Conservation (phyloP, 2,888 invertebrate species). For the Asteroscopus sphinx region DNA sequence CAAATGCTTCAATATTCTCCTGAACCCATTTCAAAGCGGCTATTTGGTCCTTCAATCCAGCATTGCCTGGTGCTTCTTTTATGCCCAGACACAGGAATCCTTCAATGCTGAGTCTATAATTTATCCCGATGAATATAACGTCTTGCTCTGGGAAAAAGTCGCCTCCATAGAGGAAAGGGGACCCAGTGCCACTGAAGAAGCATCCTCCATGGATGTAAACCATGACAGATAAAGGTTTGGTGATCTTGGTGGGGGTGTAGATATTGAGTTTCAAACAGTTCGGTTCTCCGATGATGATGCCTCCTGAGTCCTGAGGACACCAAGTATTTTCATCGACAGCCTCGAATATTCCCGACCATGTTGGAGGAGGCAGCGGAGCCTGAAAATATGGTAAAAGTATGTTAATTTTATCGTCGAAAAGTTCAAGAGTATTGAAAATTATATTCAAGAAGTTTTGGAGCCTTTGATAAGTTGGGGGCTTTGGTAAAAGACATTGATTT, state of each 20-base stretch:
- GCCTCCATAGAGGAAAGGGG: slow-evolving; percentile 90
- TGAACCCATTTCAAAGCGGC: slow-evolving; percentile 82
- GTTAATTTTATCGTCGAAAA: slow-evolving; percentile 36
- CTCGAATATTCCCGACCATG: slow-evolving; percentile 81
- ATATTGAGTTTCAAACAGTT: slow-evolving; percentile 83
- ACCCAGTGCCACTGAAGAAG: slow-evolving; percentile 90
- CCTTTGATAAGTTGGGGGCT: slow-evolving; percentile 46
- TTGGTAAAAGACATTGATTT: slow-evolving; percentile 39
- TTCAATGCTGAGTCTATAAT: slow-evolving; percentile 90
- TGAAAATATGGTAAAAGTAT: slow-evolving; percentile 64
- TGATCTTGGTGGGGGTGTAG: slow-evolving; percentile 70
- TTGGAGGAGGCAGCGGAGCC: slow-evolving; percentile 81
- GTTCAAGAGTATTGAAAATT: slow-evolving; percentile 42
- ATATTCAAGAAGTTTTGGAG: slow-evolving; percentile 35
- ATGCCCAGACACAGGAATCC: slow-evolving; percentile 91
- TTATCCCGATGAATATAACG: slow-evolving; percentile 90
- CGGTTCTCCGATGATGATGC: slow-evolving; percentile 72
- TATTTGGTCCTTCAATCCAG: slow-evolving; percentile 89
- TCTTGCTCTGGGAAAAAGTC: slow-evolving; percentile 90
- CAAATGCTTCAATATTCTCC: slow-evolving; percentile 79
- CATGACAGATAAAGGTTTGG: slow-evolving; percentile 87
- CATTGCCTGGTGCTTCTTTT: slow-evolving; percentile 91
- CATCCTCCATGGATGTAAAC: slow-evolving; percentile 92
- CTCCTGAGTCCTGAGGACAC: slow-evolving; percentile 77
- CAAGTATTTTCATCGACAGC: slow-evolving; percentile 80